A percentile compares a stretch with the other conserved stretches of the same genome.
phyloP scores from a whole-genome alignment of 2,113 vertebrate species.

The Acanthisitta chloris region DNA sequence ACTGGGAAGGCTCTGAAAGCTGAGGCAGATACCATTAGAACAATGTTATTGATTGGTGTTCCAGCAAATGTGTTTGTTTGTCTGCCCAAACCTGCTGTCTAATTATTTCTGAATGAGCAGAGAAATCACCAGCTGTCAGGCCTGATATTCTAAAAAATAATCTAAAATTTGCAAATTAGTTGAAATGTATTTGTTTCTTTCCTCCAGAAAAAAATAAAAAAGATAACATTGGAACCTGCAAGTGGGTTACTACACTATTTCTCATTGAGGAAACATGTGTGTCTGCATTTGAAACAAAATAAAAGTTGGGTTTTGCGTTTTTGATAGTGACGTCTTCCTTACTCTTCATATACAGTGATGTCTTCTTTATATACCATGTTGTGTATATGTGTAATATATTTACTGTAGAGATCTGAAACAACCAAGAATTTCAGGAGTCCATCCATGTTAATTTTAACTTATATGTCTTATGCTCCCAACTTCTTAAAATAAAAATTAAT shows the following conservation, averaged over 20 bases:
- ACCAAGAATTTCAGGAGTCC: neutral
- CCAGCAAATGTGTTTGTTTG: neutral
- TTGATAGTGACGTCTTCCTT: neutral
- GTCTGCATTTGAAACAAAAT: neutral
- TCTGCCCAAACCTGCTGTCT: neutral
- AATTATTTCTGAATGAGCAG: neutral
- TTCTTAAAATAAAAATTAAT: neutral
- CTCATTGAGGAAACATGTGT: neutral
- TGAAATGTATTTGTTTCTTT: neutral
- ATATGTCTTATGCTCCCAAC: neutral
- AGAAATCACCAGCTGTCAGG: neutral
- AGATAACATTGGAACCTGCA: neutral
- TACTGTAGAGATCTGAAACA: neutral
- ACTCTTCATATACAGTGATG: neutral
- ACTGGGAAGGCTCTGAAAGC: neutral
- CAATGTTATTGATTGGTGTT: neutral
- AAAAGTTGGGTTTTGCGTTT: neutral
- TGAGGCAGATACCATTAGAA: neutral
- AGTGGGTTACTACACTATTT: neutral
- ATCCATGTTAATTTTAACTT: neutral
- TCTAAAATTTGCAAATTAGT: neutral
- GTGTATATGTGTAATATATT: neutral
- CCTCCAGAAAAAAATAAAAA: neutral
- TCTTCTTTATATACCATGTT: neutral
- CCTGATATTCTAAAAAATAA: neutral